phyloP scores from a whole-genome alignment of 2,797 vertebrate genomes.

The Bradypodion pumilum region DNA sequence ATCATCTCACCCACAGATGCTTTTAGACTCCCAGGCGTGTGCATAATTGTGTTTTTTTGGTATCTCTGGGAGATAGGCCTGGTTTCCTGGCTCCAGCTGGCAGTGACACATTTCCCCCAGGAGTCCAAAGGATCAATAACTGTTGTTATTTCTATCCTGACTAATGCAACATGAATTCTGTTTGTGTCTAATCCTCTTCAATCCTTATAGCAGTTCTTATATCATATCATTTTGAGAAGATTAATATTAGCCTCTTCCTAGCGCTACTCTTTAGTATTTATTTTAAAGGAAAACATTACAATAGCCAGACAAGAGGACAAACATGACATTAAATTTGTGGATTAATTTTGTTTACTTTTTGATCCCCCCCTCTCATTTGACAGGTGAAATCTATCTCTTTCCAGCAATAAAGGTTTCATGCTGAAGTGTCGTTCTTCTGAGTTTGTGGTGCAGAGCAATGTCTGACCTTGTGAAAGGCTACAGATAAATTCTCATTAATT shows the following conservation, averaged over 20 bases:
- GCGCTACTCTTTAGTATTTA: not conserved
- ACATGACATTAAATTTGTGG: not conserved
- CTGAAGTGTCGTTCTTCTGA: not conserved
- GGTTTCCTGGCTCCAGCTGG: not conserved
- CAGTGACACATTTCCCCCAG: not conserved
- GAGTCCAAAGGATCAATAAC: not conserved
- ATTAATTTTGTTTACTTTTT: not conserved
- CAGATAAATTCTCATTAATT: slow-evolving; percentile 8
- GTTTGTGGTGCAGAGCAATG: not conserved
- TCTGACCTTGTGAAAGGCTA: not conserved
- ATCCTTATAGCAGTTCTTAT: not conserved
- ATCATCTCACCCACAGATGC: slow-evolving; percentile 22
- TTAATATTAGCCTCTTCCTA: rapidly evolving
- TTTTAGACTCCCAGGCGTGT: not conserved
- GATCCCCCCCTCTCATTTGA: not conserved
- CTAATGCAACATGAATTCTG: not conserved
- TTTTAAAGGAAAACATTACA: not conserved
- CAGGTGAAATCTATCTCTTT: not conserved
- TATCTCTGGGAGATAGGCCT: not conserved
- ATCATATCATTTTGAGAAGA: not conserved
- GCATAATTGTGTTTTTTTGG: not conserved
- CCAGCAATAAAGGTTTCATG: not conserved
- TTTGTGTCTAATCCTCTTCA: not conserved
- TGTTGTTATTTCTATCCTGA: not conserved
- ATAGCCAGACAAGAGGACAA: not conserved